phyloP scores from a whole-genome alignment of 2,888 invertebrate species.

The Rapana venosa region DNA sequence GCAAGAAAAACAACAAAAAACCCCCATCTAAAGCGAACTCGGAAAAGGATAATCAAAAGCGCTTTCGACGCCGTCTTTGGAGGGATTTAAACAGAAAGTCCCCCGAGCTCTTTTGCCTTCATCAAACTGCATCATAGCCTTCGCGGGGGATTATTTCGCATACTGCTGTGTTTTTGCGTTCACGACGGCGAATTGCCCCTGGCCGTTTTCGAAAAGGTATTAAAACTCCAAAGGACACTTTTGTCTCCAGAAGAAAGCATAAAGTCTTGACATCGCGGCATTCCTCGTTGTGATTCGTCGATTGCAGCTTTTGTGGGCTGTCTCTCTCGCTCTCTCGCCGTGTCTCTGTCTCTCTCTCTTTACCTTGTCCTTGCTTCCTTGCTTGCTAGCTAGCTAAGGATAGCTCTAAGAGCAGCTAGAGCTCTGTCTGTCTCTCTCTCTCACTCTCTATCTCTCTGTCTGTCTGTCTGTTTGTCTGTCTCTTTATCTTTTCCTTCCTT shows the following conservation, averaged over 20 bases:
- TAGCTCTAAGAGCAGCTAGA: too few relatives aligned
- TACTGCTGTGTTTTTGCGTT: conserved; percentile 33
- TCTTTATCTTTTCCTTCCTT: neutral
- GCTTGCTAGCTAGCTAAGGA: too few relatives aligned
- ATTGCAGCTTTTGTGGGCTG: conserved; percentile 12
- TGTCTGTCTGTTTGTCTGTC: neutral
- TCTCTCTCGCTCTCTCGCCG: neutral
- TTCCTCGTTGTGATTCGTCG: conserved; percentile 15
- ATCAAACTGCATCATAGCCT: conserved; percentile 35
- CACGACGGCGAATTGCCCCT: neutral
- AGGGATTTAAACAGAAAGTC: neutral
- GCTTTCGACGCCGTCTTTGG: conserved; percentile 30
- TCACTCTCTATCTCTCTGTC: neutral
- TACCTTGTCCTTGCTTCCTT: neutral
- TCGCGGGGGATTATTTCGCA: conserved; percentile 24
- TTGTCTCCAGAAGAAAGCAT: conserved; percentile 37
- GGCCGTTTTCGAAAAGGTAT: conserved; percentile 2
- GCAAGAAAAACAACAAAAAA: conserved; percentile 10
- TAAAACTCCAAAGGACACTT: conserved; percentile 32
- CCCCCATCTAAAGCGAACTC: neutral
- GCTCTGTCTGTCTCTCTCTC: conserved; percentile 6
- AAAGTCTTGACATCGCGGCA: conserved; percentile 19
- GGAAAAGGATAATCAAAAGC: conserved; percentile 36
- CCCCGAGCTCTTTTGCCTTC: neutral
- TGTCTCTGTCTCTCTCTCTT: neutral